Percentiles rank a stretch among this genome's conserved stretches.
phyloP scores from a whole-genome alignment of 2,888 invertebrate genomes.

The Conchocele bisecta region DNA sequence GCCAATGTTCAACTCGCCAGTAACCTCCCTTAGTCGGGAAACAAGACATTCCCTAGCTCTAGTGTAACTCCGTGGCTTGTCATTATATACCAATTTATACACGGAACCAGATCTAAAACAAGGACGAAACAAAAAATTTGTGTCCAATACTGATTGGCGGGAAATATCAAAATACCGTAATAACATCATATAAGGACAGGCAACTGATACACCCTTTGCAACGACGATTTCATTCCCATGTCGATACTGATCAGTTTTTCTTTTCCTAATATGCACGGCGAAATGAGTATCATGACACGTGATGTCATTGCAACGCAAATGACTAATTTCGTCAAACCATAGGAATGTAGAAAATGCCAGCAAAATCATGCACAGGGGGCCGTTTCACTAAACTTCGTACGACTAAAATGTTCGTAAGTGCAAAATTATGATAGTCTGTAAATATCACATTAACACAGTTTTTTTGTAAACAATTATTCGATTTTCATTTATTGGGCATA shows the following conservation, averaged over 20 bases:
- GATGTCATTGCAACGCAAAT: conserved; percentile 33
- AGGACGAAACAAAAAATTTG: conserved; percentile 13
- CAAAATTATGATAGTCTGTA: no score
- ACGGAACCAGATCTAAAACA: conserved; percentile 1
- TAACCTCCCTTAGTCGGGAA: background rate
- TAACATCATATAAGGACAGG: conserved; percentile 50
- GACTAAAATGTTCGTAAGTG: no score
- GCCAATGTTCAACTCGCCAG: conserved; percentile 19
- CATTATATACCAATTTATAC: conserved; percentile 5
- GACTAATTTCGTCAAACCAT: conserved; percentile 29
- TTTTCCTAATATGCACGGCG: conserved; percentile 28
- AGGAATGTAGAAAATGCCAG: conserved; percentile 24
- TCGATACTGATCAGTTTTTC: conserved; percentile 56
- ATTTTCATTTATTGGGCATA: no score
- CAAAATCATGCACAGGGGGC: conserved; percentile 38
- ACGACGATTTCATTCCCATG: conserved; percentile 37
- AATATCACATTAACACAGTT: no score
- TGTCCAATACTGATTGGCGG: background rate
- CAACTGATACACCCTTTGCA: conserved; percentile 39
- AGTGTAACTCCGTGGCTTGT: conserved; percentile 22
- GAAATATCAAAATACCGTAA: conserved; percentile 21
- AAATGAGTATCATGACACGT: conserved; percentile 27
- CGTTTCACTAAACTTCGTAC: no score
- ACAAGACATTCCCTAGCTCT: conserved; percentile 13
- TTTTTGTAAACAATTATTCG: no score